These are phyloP conservation scores for Hippoglossus hippoglossus DNA, from an alignment of 2,797 vertebrate species.

Conservation along the genomic window DNA sequence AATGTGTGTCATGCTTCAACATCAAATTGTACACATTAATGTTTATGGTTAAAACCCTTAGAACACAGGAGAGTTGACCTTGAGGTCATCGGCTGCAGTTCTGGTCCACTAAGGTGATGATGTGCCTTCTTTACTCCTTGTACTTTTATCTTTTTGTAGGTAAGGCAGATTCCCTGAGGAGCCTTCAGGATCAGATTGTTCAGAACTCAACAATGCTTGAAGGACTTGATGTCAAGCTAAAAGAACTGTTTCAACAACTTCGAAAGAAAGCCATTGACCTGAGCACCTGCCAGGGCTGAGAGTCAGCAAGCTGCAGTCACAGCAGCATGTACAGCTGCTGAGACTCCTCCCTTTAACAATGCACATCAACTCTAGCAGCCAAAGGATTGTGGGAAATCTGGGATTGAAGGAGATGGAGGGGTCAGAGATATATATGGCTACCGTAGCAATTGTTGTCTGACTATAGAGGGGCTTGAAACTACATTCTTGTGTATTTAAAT, in stretches of 20 bases:
- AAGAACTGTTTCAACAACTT: conserved; percentile 82
- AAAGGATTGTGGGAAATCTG: neutral
- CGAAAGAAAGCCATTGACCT: conserved; percentile 71
- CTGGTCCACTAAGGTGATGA: neutral
- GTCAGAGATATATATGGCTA: neutral
- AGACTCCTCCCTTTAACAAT: neutral
- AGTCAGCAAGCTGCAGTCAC: neutral
- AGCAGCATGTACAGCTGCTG: neutral
- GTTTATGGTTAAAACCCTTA: too few species aligned
- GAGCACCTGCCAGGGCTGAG: conserved; percentile 77
- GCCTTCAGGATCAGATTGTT: conserved; percentile 79
- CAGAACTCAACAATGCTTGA: conserved; percentile 78
- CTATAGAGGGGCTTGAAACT: neutral
- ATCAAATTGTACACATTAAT: too few species aligned
- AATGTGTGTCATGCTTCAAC: too few species aligned
- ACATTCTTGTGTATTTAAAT: neutral
- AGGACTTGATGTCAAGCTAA: conserved; percentile 82
- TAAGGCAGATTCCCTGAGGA: conserved; percentile 84
- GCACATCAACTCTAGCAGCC: neutral
- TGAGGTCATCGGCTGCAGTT: neutral
- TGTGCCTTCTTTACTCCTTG: neutral
- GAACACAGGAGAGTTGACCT: too few species aligned
- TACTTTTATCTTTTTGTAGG: conserved; percentile 72
- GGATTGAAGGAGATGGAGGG: neutral
- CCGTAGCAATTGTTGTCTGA: neutral